Base-by-base conservation (phyloP, 2,888 invertebrate species). In the Drosophila histrio region DNA sequence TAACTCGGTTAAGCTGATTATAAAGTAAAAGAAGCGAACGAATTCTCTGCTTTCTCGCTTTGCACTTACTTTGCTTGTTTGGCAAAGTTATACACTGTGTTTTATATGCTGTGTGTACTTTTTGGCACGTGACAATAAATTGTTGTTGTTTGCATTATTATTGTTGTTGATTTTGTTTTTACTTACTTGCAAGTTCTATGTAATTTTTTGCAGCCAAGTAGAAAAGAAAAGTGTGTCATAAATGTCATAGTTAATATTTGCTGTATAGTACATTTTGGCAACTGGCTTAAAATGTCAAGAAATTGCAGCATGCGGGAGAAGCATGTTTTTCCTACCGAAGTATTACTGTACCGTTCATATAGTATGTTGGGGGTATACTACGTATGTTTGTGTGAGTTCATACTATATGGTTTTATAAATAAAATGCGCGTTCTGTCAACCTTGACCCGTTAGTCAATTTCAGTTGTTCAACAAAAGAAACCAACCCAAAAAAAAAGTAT, bases 111-210 rank as follows among this genome's bases (percentile, higher is more conserved):
- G 74, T 81, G 60, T 80, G 79, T 84, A 78, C 69, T 72, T 79
- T 80, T 86, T 83, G 81, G 81, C 87, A 82, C 81, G 84, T 82
- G 81, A 82, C 87, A 86, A 82, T 82, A 86, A 86, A 83, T 83
- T 86, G 80, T 83, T 79, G 72, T 83, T 74, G 62, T 38, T 73
- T 66, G 66, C 54, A 66, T 66, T 73, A 49, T 61, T 60, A 44
- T 61, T 52, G 26, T 49, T 46, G 11, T 22, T 56, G 26, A 43
- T 50, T 15, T 11, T 43, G 17, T 41, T 59, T 30, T 8, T 26
- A 73, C 38, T 73, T 77, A 54, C 52, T 57, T 54, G 59, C 46
- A 71, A 73, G 57, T 64, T 76, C 57, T 49, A 66, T 74, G 63
- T 82, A 68, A 62, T 81, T 68, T 81, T 68, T 57, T 75, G 54